Base-by-base conservation (phyloP, 2,888 invertebrate genomes). In the Chymomyza amoena region DNA sequence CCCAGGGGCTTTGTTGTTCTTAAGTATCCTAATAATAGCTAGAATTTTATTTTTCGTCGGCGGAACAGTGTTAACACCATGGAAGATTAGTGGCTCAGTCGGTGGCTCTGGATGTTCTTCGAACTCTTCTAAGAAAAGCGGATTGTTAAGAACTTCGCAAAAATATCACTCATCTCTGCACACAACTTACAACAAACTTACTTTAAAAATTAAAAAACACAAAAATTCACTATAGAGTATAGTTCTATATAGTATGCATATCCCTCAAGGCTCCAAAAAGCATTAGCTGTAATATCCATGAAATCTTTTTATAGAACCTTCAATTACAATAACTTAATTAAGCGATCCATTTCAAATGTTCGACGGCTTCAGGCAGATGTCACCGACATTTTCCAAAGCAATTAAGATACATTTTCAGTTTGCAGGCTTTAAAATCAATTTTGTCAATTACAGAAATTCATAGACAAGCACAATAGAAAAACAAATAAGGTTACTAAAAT, bases 401-500 rank as follows among this genome's bases (percentile, higher is more conserved):
- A 83, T 83, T 88, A 88, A 83, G 81, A 84, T 84, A 83, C 81
- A 83, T 88, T 45, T 77, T 86, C 88, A 77, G 75, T 77, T 81
- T 76, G 76, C 70, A 77, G 79, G 87, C 74, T 86, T 87, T 84
- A 86, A 88, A 88, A 88, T 84, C 88, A 84, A 84, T 88, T 88
- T 88, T 72, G 72, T 84, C 88, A 88, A 84, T 88, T 88, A 84
- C 73, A 81, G 68, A 69, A 77, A 74, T 66, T 69, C 68, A 72
- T 66, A 67, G 69, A 66, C 18, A 54, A 45, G 39, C 39, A 10
- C 39, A 39, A 39, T 3, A 13, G 6, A 39, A 39, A 13, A 13
- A 1, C 39, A 39, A 13, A 1, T 39, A 6, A 45, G 39, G 4
- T 45, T 45, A 13, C 39, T 2, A 4, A 45, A 45, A 45, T 45